Conservation (phyloP, 2,888 invertebrate genomes). For the Amiota communis region DNA sequence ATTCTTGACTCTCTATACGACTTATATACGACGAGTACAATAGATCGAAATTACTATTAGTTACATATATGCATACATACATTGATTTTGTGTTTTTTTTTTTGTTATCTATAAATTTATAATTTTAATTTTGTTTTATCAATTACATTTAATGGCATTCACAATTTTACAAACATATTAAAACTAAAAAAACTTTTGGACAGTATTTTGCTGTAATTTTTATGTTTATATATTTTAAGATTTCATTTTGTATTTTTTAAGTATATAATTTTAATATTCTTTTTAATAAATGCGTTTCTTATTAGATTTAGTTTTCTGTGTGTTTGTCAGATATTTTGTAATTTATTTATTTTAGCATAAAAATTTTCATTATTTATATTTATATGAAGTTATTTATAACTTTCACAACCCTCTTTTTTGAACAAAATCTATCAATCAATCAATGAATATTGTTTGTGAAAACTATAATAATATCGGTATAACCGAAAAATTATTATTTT, state of each 20-base stretch:
- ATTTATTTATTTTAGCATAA: slow-evolving; percentile 10
- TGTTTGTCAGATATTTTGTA: slow-evolving; percentile 9
- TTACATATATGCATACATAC: slow-evolving; percentile 25
- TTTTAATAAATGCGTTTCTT: slow-evolving; percentile 22
- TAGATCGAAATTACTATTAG: slow-evolving; percentile 9
- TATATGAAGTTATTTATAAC: background rate
- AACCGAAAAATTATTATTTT: too few species aligned
- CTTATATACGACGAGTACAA: slow-evolving; percentile 3
- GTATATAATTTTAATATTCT: background rate
- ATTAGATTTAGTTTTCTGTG: slow-evolving; percentile 1
- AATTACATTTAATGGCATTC: background rate
- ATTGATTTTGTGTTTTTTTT: slow-evolving; percentile 37
- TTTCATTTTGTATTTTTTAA: background rate
- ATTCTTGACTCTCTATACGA: background rate
- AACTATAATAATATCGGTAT: too few species aligned
- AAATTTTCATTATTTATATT: slow-evolving; percentile 7
- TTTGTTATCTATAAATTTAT: slow-evolving; percentile 41
- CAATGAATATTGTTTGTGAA: background rate
- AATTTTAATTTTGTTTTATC: slow-evolving; percentile 14
- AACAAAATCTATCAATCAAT: too few species aligned
- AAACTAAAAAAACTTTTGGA: slow-evolving; percentile 19
- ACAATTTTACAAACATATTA: slow-evolving; percentile 25
- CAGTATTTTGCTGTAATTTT: slow-evolving; percentile 23
- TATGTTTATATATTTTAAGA: background rate
- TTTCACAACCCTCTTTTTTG: background rate